Base-by-base conservation (phyloP, 1,140 invertebrate species). In the Meteorus sp. region DNA sequence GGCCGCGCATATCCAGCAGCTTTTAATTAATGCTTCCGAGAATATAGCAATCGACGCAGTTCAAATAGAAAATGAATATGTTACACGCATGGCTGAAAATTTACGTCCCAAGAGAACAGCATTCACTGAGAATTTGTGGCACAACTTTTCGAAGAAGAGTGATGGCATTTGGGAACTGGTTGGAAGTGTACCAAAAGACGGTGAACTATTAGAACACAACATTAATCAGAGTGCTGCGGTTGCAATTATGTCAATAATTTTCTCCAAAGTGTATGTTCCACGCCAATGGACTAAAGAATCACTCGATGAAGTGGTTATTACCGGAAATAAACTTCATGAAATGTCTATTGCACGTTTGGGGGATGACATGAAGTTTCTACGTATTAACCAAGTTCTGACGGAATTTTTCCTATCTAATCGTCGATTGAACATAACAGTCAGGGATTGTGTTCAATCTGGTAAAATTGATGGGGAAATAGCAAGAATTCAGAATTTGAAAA, bases 321-420 rank as follows among this genome's bases (percentile, higher is more conserved):
- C 73, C 0, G 76, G 75, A 1, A 68, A 73, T 4, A 76, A 73
- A 35, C 53, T 79, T 5, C 73, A 75, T 37, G 60, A 68, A 0
- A 71, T 68, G n/a, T 71, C 63, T 25, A 60, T 65, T 1, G 60
- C 48, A 8, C 62, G 70, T 22, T 48, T 71, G 0, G 69, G 66
- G 0, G 41, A 33, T 4, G 56, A 43, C 7, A 19, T n/a, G n/a
- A n/a, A 19, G 0, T 15, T n/a, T 8, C 67, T 62, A 0, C 54
- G 61, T 13, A 57, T 67, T 4, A 71, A 72, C 27, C 68, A 76
- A 20, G 68, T 78, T 15, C 66, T 74, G 1, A 70, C 50, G 3
- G 75, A 77, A 48, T 74, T 78, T 22, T 74, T 76, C 33, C 39
- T 79, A 1, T 69, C 74, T 0, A 68, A 67, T 39, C 66, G 73